Base-by-base conservation (phyloP, 92 coral and sea anemone genomes). In the Montipora capitata region DNA sequence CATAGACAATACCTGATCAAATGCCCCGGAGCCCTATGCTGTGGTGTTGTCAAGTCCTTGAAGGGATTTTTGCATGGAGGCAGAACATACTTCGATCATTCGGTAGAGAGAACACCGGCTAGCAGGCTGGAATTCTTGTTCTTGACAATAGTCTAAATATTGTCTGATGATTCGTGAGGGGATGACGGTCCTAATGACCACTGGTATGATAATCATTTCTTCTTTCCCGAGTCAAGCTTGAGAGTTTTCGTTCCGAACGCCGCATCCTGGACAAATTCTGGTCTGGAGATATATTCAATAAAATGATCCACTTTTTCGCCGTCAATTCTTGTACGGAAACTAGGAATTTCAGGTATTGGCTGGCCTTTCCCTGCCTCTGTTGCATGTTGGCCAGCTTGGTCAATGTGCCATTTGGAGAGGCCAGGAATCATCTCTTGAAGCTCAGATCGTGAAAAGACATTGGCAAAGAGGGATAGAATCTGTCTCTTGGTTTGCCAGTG, bases 11-110 rank as follows among this genome's bases (percentile, higher is more conserved):
- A 69, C 18, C n/a, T 68, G 15, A 44, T 84, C 89, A 72, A 90
- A 77, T 4, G 81, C 85, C 49, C 61, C 89, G 1, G 89, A 14
- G 2, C 93, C 89, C 40, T 84, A 82, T 38, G 89, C 75, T 15
- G 27, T 63, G 68, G 68, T 63, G 40, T 63, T 63, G 68, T 63
- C 68, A 63, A 63, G 68, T 63, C 68, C 27, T 38, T 65, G 87
- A 51, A 81, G 92, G 43, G 83, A 88, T 82, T 41, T 81, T 72
- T 82, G 92, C 83, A 81, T 81, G 61, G 92, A 88, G 17, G 92
- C 92, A 9, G 87, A 72, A 65, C 91, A 87, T n/a, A 87, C 92
- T 42, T 88, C 78, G 15, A 81, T 88, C 82, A 88, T 88, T 41
- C 87, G 61, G 40, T 44, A 44, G 49, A 44, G 49, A 44, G 49